Base-by-base conservation (phyloP, 2,797 vertebrate genomes). In the Clarias pachynema region DNA sequence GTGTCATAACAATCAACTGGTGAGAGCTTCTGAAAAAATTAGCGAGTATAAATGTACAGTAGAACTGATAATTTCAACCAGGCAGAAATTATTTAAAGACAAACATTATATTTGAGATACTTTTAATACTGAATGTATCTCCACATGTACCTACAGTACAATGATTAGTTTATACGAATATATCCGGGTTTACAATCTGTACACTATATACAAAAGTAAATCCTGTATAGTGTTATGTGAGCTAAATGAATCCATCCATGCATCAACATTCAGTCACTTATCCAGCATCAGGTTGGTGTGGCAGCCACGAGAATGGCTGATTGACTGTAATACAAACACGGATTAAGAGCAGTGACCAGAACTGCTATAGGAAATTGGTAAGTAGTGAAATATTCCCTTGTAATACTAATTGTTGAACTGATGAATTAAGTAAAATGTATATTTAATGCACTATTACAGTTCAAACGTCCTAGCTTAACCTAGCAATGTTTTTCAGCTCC, bases 1-100 rank as follows among this genome's bases (percentile, higher is more conserved):
- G 29, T 29, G 86, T 86, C 87, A 90, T 84, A 83, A 81, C 59
- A 73, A 80, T 73, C 72, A 84, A 62, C 72, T 53, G 20, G 49
- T 79, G 24, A 63, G 15, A 16, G 44, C 34, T 77, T 60, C 20
- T 63, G 10, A 1, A 70, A n/a, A 69, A 77, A 68, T 69, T 18
- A 9, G 34, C 14, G 4, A 44, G 15, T 15, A 63, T 60, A 9
- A 78, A 15, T 7, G 29, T 24, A 60, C 29, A 59, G 29, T 24
- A 60, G 29, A 59, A 24, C 29, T 37, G 4, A 75, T 20, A 2
- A 53, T 53, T 74, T 74, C 3, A 2, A 26, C 49, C 16, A 53
- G 44, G 56, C 15, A 74, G 6, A 74, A 26, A 3, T 8, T 6
- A 77, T 34, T 59, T 59, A 77, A 10, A 59, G 56, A 34, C 29